phyloP scores from a whole-genome alignment of 2,888 invertebrate species.

The Cancer borealis region DNA sequence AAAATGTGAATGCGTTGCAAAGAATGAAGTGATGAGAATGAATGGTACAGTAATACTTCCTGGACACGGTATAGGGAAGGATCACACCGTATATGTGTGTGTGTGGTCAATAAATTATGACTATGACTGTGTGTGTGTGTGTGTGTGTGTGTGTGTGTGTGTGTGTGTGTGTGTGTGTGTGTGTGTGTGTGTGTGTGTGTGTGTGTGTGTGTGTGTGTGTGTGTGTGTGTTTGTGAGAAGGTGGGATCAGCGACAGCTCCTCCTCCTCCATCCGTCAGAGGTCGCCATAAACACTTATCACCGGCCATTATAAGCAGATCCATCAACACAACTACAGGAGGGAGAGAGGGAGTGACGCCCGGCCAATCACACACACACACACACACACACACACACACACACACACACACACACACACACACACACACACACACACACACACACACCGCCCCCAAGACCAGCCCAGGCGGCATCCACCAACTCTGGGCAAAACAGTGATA shows the following conservation, averaged over 20 bases:
- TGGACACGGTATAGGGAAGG: background rate
- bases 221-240: background rate
- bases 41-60: background rate
- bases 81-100: background rate
- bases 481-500: background rate
- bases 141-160: background rate
- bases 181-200: background rate
- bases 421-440: conserved; percentile 31
- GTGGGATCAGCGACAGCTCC: background rate
- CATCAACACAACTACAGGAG: conserved; percentile 15
- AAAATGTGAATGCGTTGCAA: background rate
- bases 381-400: background rate
- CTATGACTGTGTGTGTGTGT: background rate
- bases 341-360: conserved; percentile 9
- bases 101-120: too few relatives aligned
- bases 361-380: background rate
- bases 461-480: background rate
- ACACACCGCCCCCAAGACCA: background rate
- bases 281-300: conserved; percentile 15
- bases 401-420: conserved; percentile 32
- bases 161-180: background rate
- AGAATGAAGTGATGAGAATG: background rate
- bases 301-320: conserved; percentile 18
- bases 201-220: background rate
- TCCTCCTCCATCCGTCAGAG: conserved; percentile 14